A percentile compares a stretch with the other conserved stretches of the same genome.
Evolutionary conservation across 2,888 invertebrate genomes (phyloP).

Genomic region (Lochmaea capreae): DNA sequence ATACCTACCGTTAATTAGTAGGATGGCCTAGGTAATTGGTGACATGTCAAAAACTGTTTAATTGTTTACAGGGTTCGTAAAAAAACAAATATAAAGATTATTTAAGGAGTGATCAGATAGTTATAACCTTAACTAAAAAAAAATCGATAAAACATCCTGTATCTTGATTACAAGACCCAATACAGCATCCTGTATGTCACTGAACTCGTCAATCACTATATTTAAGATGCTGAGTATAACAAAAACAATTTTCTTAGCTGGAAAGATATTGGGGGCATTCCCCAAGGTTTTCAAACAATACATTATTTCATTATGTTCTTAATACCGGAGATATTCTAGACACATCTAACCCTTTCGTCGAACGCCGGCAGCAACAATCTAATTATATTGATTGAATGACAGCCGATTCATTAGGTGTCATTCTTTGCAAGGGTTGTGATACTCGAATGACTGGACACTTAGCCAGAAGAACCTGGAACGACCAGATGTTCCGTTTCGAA

Average conservation of each 20-base stretch:
- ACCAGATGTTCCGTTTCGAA: conserved; percentile 54
- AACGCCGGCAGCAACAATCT: conserved; percentile 62
- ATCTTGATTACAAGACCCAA: no score
- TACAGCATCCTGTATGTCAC: background rate
- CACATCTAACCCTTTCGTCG: conserved; percentile 60
- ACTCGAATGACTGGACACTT: conserved; percentile 48
- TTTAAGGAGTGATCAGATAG: no score
- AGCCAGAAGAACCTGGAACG: conserved; percentile 47
- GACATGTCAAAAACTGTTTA: no score
- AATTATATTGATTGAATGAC: conserved; percentile 68
- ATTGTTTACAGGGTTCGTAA: no score
- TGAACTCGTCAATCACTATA: background rate
- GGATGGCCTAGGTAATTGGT: no score
- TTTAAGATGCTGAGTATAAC: background rate
- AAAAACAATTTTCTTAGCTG: conserved; percentile 20
- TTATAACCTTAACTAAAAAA: no score
- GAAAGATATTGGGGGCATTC: conserved; percentile 48
- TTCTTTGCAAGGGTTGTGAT: conserved; percentile 57
- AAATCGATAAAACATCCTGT: no score
- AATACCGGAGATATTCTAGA: conserved; percentile 62
- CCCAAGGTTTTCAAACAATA: conserved; percentile 57
- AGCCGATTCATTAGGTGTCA: conserved; percentile 67
- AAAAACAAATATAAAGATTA: no score
- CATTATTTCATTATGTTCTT: conserved; percentile 62
- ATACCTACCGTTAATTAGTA: no score